Base-by-base conservation (phyloP, 2,797 vertebrate species). In the Cetoscarus ocellatus region DNA sequence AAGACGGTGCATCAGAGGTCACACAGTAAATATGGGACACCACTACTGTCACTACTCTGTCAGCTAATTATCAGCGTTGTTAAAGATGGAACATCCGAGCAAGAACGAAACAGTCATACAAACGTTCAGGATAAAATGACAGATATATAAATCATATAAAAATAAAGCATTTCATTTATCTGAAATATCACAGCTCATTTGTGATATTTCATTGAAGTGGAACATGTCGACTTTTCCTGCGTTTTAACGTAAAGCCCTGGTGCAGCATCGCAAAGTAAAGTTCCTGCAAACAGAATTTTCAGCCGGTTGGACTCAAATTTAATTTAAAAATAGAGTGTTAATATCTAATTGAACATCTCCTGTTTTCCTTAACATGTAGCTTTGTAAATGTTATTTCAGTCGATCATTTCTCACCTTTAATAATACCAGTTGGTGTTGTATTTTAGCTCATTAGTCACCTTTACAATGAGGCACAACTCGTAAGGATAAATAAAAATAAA, bases 1-100 rank as follows among this genome's bases (percentile, higher is more conserved):
- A 86, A 70, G 67, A 82, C 65, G 74, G 69, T 67, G 70, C 64
- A 70, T 84, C 65, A 61, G 58, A 86, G 84, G 69, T 90, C 79
- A 92, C 84, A 86, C 61, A 35, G 66, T 79, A 91, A 87, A 75
- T 66, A 84, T 79, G 80, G 67, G 78, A 87, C 86, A 85, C 71
- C 40, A 84, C 80, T 82, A 83, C 62, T 77, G 75, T 72, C 74
- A 90, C 68, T 61, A 48, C 66, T 72, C 67, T 51, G 67, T 75
- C 64, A 67, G 65, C 73, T 73, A 85, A 83, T 82, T 70, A 86
- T 65, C 43, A 60, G 55, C 75, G 88, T 78, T 72, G 43, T 42
- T 48, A 36, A 27, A 27, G 27, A 14, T 48, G 36, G 51, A 67
- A n/a, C 39, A 75, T 82, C 49, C 54, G 80, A 79, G 39, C 8